Evolutionary conservation across 2,113 vertebrate species (phyloP), one percentile per base, ranked within the genome.

Genomic region (Lates calcarifer): DNA sequence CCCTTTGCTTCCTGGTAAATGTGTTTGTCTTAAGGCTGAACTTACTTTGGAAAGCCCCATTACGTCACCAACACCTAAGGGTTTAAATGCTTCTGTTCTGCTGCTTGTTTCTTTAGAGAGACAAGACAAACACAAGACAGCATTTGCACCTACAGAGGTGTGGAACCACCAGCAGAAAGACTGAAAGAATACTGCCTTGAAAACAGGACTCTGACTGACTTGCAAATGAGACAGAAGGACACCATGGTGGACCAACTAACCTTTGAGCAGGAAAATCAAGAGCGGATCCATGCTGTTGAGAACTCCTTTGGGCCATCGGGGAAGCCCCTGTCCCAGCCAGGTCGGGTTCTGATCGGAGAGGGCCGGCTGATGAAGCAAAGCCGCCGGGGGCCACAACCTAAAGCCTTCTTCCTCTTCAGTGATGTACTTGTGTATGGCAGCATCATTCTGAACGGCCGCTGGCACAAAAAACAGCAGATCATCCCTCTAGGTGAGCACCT

Each of bases 401-500:
- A 96, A 43, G 92, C 93, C n/a, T 98, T 98, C 91, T 98, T 97
- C 84, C 96, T 99, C 29, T 98, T 99, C 92, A 97, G 95, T 0
- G 96, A 98, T 87, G 94, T 97, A 81, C 92, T 99, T 0, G 96
- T 98, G 9, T 99, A 99, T 0, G 96, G 97, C 84, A 97, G 94
- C 88, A 93, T 97, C 28, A 82, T 98, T 65, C 91, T 96, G 74
- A 94, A 81, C 71, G 95, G 95, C 28, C 94, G 92, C 82, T 96
- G 95, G 93, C 95, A 97, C 93, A 95, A 95, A 39, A 94, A 91
- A 20, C 96, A 97, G 83, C 94, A 95, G 56, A 94, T 98, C 74
- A 95, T 99, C 14, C 95, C 95, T 0, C 92, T 99, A 22, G 84
- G 90, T 91, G 45, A 90, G 88, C 10, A 7, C 33, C 33, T 35